Evolutionary conservation across 2,888 invertebrate species (phyloP).

Genomic region (Ypsolopha sequella): DNA sequence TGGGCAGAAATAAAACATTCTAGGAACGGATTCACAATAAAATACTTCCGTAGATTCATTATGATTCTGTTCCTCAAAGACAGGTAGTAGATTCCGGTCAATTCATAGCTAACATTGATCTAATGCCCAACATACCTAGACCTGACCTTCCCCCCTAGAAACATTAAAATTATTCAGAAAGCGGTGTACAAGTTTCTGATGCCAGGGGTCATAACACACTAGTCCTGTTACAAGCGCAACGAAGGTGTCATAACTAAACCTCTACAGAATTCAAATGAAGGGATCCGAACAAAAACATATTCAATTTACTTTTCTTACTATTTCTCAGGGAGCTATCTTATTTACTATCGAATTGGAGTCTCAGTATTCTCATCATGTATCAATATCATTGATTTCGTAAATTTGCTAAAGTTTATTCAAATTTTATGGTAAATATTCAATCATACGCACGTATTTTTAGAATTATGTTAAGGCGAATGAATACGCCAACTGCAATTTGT

Average conservation of each 20-base stretch:
- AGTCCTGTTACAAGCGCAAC: neutral
- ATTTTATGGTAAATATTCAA: no score
- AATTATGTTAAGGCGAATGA: no score
- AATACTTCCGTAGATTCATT: neutral
- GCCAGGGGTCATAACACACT: neutral
- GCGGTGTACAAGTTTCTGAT: neutral
- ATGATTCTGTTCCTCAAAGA: neutral
- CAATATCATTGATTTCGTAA: no score
- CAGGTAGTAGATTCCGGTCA: neutral
- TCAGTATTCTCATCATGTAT: no score
- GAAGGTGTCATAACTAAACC: constrained; percentile 28
- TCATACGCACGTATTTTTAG: no score
- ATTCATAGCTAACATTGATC: neutral
- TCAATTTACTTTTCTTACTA: constrained; percentile 24
- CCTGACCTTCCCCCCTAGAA: neutral
- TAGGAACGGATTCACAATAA: no score
- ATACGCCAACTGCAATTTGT: no score
- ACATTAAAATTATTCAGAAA: no score
- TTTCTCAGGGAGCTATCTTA: neutral
- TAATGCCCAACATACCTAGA: neutral
- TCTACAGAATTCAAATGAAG: constrained; percentile 38
- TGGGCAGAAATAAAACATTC: no score
- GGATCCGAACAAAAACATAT: constrained; percentile 24
- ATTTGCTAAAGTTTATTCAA: no score
- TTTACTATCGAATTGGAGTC: neutral